Evolutionary conservation across 2,113 vertebrate genomes (phyloP), one percentile per base, ranked within the genome.

Genomic region (Heterotilapia buettikoferi): DNA sequence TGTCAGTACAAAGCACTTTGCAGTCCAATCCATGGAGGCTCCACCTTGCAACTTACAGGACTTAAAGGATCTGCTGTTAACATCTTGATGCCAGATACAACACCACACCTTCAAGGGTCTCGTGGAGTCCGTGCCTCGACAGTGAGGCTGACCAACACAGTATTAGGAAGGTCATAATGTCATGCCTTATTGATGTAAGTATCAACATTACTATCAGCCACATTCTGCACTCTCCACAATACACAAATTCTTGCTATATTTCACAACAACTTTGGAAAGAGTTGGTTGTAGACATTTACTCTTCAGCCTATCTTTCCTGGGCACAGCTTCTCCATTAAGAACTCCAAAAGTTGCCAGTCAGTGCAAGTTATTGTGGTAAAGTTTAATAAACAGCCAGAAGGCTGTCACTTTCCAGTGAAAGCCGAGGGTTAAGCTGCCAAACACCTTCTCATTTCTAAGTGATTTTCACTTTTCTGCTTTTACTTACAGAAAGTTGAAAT

Each of bases 351-450:
- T 33, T 89, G 83, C 88, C 84, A 87, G 61, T 90, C 33, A 54
- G 19, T 86, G 66, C 84, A 87, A 90, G 43, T 53, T 87, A 92
- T 91, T 86, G 82, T 66, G 43, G 83, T 61, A 82, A 89, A 88
- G 86, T 85, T 84, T 73, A 84, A 89, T 84, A 92, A 91, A 90
- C 84, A 85, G 56, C 83, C 53, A 82, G 79, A 3, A 56, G n/a
- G 68, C 81, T 88, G 90, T 93, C 82, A 68, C 85, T 59, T 87
- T 84, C 71, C 57, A 47, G 83, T 14, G 21, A 84, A 85, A 68
- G 43, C 11, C 2, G 26, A 76, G 56, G 38, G 36, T 68, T 66
- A 61, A 71, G n/a, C 61, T 80, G 86, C 84, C 90, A 91, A 90
- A 88, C 86, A 88, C 86, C 83, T 86, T 87, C 38, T 56, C 47